A percentile compares a stretch with the other conserved stretches of the same genome.
phyloP scores from a whole-genome alignment of 2,888 invertebrate genomes.

The Tipula unca region DNA sequence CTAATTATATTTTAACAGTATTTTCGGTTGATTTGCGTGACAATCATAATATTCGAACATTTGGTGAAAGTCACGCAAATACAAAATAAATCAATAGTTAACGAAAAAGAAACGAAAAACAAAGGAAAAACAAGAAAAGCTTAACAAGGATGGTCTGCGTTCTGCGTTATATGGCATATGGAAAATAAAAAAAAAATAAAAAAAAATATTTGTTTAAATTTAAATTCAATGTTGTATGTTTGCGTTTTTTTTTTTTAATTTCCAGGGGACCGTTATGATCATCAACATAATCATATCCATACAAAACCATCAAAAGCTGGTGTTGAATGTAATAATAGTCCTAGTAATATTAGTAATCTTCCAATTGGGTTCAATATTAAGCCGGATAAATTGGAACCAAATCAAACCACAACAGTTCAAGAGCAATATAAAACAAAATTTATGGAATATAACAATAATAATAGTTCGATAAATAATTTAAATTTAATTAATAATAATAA shows the following conservation, averaged over 20 bases:
- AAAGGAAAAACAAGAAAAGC: neutral
- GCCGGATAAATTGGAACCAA: neutral
- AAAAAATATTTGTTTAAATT: neutral
- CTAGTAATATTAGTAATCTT: neutral
- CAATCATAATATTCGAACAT: neutral
- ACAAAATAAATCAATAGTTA: neutral
- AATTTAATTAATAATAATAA: neutral
- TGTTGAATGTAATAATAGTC: neutral
- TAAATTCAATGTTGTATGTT: too few relatives aligned
- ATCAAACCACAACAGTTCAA: neutral
- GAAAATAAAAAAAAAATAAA: neutral
- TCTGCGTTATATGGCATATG: neutral
- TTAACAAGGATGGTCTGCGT: neutral
- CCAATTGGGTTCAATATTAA: neutral
- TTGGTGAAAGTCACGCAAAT: neutral
- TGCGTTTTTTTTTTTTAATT: neutral
- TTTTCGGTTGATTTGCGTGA: neutral
- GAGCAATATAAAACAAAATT: neutral
- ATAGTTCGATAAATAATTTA: neutral
- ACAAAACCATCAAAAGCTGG: neutral
- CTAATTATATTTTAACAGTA: neutral
- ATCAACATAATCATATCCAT: neutral
- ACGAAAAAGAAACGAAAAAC: neutral
- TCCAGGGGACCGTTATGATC: slow-evolving; percentile 16
- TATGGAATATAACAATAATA: neutral